Base-by-base conservation (phyloP, 2,113 vertebrate species). In the Chloebia gouldiae region DNA sequence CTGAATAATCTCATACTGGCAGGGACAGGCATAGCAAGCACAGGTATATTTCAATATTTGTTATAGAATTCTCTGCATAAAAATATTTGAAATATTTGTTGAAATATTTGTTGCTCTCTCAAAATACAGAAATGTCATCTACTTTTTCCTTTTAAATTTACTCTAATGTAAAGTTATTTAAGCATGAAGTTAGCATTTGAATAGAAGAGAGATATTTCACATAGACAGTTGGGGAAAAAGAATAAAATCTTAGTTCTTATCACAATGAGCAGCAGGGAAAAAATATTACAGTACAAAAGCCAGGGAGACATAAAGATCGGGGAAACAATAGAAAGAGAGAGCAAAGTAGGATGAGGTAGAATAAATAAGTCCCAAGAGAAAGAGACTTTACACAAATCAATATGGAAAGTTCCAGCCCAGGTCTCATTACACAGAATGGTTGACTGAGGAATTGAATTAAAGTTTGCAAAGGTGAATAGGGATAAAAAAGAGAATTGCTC, bases 381-480 rank as follows among this genome's bases (percentile, higher is more conserved):
- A 86, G 14, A 78, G 37, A 60, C 31, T 95, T 94, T 82, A 64
- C 54, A 86, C 28, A 90, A 95, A 96, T 93, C 92, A 92, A 86
- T 92, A 75, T 15, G 23, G 72, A 92, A 95, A 78, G 44, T 83
- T 96, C 60, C 82, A 94, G 47, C 47, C 56, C 64, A 84, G 51
- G 51, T 92, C 88, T 93, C 93, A 84, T 93, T 94, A 93, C 60
- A 57, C 18, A 61, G 56, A 79, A 64, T 61, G 64, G 85, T 61
- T 96, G 93, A 92, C 60, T 78, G 68, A 92, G 70, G 60, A 92
- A 92, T 35, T 92, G 76, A 94, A 92, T 78, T 93, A 75, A 78
- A n/a, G 68, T 63, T 94, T 95, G 68, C 49, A 86, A 64, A 88
- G 60, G 79, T 80, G 90, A 81, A 87, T 64, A 71, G 69, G 57